phyloP scores from a whole-genome alignment of 2,797 vertebrate species.

The Pelodytes ibericus region DNA sequence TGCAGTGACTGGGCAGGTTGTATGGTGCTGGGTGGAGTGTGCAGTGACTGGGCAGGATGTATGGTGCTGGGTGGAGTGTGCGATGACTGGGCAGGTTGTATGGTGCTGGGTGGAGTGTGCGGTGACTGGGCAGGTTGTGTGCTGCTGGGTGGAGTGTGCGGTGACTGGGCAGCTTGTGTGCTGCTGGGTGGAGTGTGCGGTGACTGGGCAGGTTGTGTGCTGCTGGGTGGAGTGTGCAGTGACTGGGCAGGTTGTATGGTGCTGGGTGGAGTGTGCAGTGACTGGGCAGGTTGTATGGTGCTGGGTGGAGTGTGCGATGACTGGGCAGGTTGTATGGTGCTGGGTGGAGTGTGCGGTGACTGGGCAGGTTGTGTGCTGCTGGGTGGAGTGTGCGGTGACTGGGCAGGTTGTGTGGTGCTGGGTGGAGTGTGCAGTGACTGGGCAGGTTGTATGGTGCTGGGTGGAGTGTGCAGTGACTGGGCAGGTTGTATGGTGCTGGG shows the following conservation, averaged over 20 bases:
- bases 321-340: background rate
- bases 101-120: too few relatives aligned
- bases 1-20: background rate
- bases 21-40: background rate
- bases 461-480: too few relatives aligned
- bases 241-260: background rate
- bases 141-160: background rate
- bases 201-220: background rate
- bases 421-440: background rate
- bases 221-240: background rate
- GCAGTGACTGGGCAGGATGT: too few relatives aligned
- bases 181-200: too few relatives aligned
- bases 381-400: too few relatives aligned
- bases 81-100: too few relatives aligned
- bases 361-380: too few relatives aligned
- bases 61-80: too few relatives aligned
- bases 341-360: background rate
- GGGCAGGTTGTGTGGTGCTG: background rate
- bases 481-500: background rate
- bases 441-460: too few relatives aligned
- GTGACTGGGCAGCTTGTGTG: background rate
- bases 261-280: background rate
- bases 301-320: background rate
- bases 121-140: background rate
- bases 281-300: background rate